Base-by-base conservation (phyloP, 1,140 invertebrate genomes). In the Pseudoatta argentina region DNA sequence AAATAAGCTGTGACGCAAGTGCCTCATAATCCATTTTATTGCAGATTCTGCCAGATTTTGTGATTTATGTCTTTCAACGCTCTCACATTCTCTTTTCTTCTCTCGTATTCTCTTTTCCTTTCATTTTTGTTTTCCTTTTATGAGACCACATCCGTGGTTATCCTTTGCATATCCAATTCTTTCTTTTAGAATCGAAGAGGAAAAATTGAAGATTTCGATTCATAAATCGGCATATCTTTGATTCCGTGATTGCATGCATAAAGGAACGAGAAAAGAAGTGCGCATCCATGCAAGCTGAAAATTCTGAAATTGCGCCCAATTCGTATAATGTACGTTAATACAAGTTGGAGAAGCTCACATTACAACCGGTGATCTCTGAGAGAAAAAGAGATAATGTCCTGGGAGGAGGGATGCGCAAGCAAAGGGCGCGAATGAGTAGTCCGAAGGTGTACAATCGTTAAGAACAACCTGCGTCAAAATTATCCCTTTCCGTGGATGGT, bases 401-500 rank as follows among this genome's bases (percentile, higher is more conserved):
- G 34, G 6, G 21, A 18, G 18, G 3, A 27, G 21, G 79, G 8
- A 48, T 73, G 39, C 14, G 55, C 30, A 12, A 69, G 34, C 34
- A 18, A 82, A 73, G 34, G 79, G 67, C 55, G 66, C 81, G 72
- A 85, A 85, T 75, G 81, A 85, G n/a, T 44, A 64, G 21, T 6
- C 14, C 30, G 71, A 10, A 76, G 72, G 64, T 51, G 73, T 12
- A 44, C 61, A 39, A 21, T 16, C 57, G 69, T 85, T 61, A 78
- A 67, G 34, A 78, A 34, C 24, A 79, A 63, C 21, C 34, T 59
- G 34, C 53, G 63, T 51, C 27, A 69, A 83, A 86, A 86, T 86
- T 86, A 86, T 86, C 78, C 44, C 78, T 63, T 79, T 86, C 67
- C 34, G 67, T 21, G 3, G 59, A 16, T 64, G 72, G 12, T 85